A percentile compares a stretch with the other conserved stretches of the same genome.
Evolutionary conservation across 2,113 vertebrate genomes (phyloP).

Genomic region (Bos indicus): DNA sequence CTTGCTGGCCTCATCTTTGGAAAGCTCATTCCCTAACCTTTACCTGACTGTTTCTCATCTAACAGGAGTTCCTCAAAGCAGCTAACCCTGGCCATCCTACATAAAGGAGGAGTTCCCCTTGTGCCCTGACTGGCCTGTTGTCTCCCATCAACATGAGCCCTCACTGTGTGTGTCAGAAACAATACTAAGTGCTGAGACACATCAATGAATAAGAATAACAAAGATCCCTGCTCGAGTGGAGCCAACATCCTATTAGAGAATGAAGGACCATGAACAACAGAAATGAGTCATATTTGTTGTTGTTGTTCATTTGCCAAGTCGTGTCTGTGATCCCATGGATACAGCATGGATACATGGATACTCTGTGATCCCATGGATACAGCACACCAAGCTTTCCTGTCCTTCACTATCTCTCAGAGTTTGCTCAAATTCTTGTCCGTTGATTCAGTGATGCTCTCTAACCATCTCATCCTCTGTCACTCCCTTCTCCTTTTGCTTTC

Average conservation of each 20-base stretch:
- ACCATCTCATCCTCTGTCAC: not conserved
- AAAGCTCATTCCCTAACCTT: not conserved
- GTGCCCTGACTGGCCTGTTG: not conserved
- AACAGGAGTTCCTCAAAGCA: not conserved
- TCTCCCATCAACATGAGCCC: not conserved
- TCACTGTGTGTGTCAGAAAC: not conserved
- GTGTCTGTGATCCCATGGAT: not conserved
- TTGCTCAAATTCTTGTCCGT: not conserved
- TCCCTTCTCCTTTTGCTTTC: not conserved
- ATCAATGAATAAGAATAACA: not conserved
- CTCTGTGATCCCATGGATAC: not conserved
- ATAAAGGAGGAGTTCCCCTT: not conserved
- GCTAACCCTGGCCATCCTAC: not conserved
- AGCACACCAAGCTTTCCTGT: not conserved
- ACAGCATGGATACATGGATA: not conserved
- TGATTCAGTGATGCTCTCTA: not conserved
- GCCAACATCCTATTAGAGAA: not conserved
- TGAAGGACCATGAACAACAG: not conserved
- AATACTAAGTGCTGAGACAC: not conserved
- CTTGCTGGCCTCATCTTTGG: not conserved
- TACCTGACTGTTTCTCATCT: not conserved
- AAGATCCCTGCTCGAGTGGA: not conserved
- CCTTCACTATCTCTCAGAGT: not conserved
- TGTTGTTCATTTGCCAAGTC: not conserved
- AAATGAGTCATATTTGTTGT: not conserved